Percentiles rank a stretch among this genome's conserved stretches.
Conservation (phyloP, 2,113 vertebrate species). For the Microcebus griseorufus region DNA sequence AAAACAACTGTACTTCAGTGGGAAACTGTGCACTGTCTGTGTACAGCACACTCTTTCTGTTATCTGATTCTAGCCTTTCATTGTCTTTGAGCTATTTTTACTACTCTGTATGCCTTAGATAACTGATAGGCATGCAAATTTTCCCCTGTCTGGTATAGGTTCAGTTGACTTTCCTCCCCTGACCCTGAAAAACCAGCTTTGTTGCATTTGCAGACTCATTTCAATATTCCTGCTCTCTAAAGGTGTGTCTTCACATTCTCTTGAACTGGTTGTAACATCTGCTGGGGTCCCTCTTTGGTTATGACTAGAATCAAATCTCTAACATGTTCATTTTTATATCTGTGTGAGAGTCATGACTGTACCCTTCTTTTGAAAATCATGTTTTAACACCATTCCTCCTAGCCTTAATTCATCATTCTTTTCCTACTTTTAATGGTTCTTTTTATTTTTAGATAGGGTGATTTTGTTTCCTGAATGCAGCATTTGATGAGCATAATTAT, state of each 20-base stretch:
- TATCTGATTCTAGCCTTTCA: background rate
- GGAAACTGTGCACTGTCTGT: background rate
- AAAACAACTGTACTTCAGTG: background rate
- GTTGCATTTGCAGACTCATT: background rate
- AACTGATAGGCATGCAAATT: slow-evolving; percentile 36
- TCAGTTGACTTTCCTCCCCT: background rate
- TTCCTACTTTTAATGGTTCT: background rate
- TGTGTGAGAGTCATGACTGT: background rate
- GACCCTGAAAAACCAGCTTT: background rate
- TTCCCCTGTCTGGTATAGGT: background rate
- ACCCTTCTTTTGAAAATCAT: background rate
- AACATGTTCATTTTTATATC: background rate
- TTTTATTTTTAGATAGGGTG: background rate
- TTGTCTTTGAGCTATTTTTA: background rate
- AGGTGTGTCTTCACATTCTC: background rate
- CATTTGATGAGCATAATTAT: background rate
- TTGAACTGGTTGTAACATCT: background rate
- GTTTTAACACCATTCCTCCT: background rate
- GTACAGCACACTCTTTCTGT: background rate
- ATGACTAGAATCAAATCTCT: slow-evolving; percentile 16
- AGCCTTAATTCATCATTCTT: background rate
- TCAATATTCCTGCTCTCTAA: slow-evolving; percentile 1
- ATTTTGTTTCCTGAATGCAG: background rate
- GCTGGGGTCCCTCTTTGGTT: background rate
- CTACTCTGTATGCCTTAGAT: background rate